A percentile compares a stretch with the other conserved stretches of the same genome.
Conservation (phyloP, 1,140 invertebrate species). For the Anoplophora glabripennis region DNA sequence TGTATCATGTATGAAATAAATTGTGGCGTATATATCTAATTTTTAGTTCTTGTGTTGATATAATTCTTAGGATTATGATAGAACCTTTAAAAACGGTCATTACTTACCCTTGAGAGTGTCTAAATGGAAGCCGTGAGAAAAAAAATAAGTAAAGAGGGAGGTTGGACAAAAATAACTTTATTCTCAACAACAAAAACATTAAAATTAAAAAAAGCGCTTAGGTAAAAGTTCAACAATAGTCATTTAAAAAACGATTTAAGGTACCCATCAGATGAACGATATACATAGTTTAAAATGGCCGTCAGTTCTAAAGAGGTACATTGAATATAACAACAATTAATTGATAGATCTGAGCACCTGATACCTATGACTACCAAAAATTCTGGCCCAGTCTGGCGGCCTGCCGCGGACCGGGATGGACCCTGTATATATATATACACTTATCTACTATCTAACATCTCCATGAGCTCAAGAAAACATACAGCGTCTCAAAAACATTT, state of each 20-base stretch:
- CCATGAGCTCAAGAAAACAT: constrained; percentile 32
- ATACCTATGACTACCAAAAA: constrained; percentile 41
- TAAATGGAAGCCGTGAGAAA: too few relatives aligned
- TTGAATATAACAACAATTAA: constrained; percentile 43
- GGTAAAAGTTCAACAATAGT: not conserved
- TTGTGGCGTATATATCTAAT: too few relatives aligned
- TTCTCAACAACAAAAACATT: constrained; percentile 6
- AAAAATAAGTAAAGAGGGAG: too few relatives aligned
- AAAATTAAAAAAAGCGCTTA: constrained; percentile 3
- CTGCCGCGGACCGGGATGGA: constrained; percentile 6
- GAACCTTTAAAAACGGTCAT: too few relatives aligned
- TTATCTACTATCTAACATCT: constrained; percentile 17
- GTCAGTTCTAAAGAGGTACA: constrained; percentile 42
- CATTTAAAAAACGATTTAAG: constrained; percentile 6
- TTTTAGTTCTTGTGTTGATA: too few relatives aligned
- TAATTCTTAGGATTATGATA: too few relatives aligned
- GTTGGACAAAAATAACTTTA: constrained; percentile 3
- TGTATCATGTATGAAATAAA: too few relatives aligned
- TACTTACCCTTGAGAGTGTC: too few relatives aligned
- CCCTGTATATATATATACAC: constrained; percentile 10
- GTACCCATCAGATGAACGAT: not conserved
- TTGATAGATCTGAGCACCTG: constrained; percentile 44
- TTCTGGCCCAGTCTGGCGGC: constrained; percentile 37
- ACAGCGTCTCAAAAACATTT: constrained; percentile 42
- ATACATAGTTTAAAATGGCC: constrained; percentile 29